phyloP scores from a whole-genome alignment of 2,797 vertebrate species.

The Microhierax caerulescens region DNA sequence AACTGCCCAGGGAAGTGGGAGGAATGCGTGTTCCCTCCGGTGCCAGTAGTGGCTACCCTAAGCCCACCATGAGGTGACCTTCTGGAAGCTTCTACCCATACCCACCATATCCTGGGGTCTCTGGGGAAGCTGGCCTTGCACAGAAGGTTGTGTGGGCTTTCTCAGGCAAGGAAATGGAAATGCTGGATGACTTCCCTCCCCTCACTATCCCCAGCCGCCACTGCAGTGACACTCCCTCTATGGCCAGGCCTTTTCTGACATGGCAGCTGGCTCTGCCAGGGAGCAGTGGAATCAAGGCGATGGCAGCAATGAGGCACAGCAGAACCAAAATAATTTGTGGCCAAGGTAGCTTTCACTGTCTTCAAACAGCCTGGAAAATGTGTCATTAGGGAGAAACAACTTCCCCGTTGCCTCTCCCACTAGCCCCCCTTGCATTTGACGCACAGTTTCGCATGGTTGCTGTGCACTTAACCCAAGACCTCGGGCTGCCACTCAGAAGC shows the following conservation, averaged over 20 bases:
- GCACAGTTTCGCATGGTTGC: rapidly evolving
- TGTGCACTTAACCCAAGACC: too few relatives aligned
- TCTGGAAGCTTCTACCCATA: rapidly evolving
- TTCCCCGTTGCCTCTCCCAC: rapidly evolving
- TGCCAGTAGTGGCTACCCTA: neutral
- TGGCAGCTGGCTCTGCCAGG: rapidly evolving
- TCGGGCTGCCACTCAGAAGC: neutral
- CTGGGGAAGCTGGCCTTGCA: neutral
- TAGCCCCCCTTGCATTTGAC: neutral
- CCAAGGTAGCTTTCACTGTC: rapidly evolving
- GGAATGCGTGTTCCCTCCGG: rapidly evolving
- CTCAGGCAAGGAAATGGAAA: neutral
- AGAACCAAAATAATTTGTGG: neutral
- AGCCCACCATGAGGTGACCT: neutral
- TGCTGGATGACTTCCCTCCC: neutral
- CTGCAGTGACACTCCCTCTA: neutral
- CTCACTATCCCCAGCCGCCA: neutral
- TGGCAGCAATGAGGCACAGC: neutral
- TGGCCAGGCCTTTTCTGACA: neutral
- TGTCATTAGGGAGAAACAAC: neutral
- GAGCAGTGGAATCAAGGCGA: neutral
- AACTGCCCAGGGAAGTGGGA: neutral
- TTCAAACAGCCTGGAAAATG: neutral
- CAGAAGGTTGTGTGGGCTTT: neutral
- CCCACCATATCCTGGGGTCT: rapidly evolving